phyloP scores from a whole-genome alignment of 2,888 invertebrate species.

The Trissolcus japonicus region DNA sequence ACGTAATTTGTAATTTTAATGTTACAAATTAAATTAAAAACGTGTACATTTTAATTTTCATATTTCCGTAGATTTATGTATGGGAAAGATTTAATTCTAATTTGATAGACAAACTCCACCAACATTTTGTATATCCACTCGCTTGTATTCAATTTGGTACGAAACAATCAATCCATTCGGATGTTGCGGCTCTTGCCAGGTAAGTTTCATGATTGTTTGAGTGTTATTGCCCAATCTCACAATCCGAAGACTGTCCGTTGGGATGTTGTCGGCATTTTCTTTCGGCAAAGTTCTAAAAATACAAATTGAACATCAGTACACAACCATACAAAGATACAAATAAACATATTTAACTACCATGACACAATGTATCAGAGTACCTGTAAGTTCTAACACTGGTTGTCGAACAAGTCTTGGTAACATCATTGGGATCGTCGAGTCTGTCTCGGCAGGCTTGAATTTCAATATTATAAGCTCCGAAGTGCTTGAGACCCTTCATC shows the following conservation, averaged over 20 bases:
- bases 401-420: conserved; percentile 78
- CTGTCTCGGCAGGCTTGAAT: conserved; percentile 87
- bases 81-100: too few species aligned
- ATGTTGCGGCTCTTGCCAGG: conserved; percentile 87
- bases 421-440: conserved; percentile 76
- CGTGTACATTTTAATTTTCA: too few species aligned
- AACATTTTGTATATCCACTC: conserved; percentile 82
- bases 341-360: background rate
- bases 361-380: conserved; percentile 2
- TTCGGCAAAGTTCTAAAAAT: conserved; percentile 76
- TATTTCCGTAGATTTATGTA: too few species aligned
- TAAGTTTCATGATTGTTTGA: conserved; percentile 81
- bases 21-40: too few species aligned
- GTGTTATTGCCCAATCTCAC: conserved; percentile 70
- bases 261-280: conserved; percentile 71
- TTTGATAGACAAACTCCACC: conserved; percentile 62
- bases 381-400: conserved; percentile 74
- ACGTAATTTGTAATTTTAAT: too few species aligned
- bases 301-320: background rate
- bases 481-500: conserved; percentile 84
- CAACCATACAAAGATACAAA: background rate
- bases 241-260: conserved; percentile 64
- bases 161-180: conserved; percentile 94
- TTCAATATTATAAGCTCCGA: conserved; percentile 85
- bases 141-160: conserved; percentile 87